Percentiles rank a stretch among this genome's conserved stretches.
Conservation (phyloP, 2,113 vertebrate species). For the Albula glossodonta region DNA sequence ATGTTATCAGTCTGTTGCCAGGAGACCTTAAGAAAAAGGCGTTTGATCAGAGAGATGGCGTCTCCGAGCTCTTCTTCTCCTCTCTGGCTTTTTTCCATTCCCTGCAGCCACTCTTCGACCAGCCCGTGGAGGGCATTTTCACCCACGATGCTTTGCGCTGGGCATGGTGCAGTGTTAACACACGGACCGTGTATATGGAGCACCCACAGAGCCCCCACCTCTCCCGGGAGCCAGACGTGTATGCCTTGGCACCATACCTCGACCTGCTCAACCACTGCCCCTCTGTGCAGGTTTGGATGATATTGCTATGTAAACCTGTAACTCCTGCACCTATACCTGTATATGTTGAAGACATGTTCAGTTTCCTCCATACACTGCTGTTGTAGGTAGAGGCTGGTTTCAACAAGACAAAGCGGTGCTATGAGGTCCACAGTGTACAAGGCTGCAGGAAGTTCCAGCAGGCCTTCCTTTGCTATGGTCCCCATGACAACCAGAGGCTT, state of each 20-base stretch:
- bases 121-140: constrained; percentile 67
- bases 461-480: constrained; percentile 90
- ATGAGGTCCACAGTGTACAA: constrained; percentile 76
- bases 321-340: background rate
- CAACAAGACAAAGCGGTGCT: constrained; percentile 73
- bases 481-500: constrained; percentile 87
- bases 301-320: background rate
- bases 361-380: constrained; percentile 20
- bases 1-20: constrained; percentile 71
- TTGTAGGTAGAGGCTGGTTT: constrained; percentile 83
- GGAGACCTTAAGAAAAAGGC: constrained; percentile 62
- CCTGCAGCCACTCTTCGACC: constrained; percentile 80
- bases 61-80: constrained; percentile 68
- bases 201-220: constrained; percentile 65
- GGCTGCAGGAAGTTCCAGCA: constrained; percentile 68
- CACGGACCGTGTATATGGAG: constrained; percentile 86
- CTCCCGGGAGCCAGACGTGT: constrained; percentile 76
- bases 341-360: background rate
- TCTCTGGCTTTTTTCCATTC: constrained; percentile 76
- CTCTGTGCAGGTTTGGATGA: constrained; percentile 74
- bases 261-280: constrained; percentile 93
- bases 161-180: constrained; percentile 95
- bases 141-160: constrained; percentile 79
- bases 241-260: constrained; percentile 85
- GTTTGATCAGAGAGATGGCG: constrained; percentile 64